phyloP scores from a whole-genome alignment of 1,140 invertebrate genomes.

The Colletes gigas region DNA sequence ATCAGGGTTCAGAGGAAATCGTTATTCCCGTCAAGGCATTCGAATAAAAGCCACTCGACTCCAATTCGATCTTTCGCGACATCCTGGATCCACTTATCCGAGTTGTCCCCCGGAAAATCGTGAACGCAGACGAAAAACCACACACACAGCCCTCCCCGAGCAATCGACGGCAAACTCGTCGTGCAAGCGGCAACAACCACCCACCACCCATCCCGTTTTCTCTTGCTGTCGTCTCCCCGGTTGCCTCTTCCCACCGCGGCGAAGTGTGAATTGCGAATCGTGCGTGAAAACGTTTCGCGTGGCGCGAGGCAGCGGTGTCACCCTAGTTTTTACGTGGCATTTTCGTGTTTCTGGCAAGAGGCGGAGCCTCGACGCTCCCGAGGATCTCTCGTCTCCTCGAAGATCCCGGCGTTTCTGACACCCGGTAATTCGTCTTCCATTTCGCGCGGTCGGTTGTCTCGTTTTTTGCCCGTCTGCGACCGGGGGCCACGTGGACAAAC shows the following conservation, averaged over 20 bases:
- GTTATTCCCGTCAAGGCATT: background rate
- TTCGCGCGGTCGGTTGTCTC: slow-evolving; percentile 35
- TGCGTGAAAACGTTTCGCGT: slow-evolving; percentile 49
- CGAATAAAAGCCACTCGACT: too few species aligned
- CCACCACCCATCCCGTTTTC: background rate
- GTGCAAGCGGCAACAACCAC: background rate
- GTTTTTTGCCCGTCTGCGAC: slow-evolving; percentile 18
- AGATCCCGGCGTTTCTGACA: slow-evolving; percentile 24
- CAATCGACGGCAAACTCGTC: slow-evolving; percentile 15
- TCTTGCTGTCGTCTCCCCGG: background rate
- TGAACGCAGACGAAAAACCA: slow-evolving; percentile 19
- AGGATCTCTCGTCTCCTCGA: background rate
- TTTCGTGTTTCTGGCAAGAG: slow-evolving; percentile 9
- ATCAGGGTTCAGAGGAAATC: background rate
- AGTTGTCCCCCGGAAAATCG: background rate
- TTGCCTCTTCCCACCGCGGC: background rate
- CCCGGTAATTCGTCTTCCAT: slow-evolving; percentile 41
- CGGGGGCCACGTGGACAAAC: slow-evolving; percentile 10
- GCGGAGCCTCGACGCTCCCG: slow-evolving; percentile 1
- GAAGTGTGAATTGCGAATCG: slow-evolving; percentile 46
- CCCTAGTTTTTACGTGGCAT: slow-evolving; percentile 25
- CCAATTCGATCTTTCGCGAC: background rate
- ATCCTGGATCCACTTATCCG: background rate
- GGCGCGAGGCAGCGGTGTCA: background rate
- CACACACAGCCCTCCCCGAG: background rate